A percentile compares a stretch with the other conserved stretches of the same genome.
These are phyloP conservation scores for Sorex maritimensis DNA, from an alignment of 2,797 vertebrate genomes.

Conservation along the genomic window DNA sequence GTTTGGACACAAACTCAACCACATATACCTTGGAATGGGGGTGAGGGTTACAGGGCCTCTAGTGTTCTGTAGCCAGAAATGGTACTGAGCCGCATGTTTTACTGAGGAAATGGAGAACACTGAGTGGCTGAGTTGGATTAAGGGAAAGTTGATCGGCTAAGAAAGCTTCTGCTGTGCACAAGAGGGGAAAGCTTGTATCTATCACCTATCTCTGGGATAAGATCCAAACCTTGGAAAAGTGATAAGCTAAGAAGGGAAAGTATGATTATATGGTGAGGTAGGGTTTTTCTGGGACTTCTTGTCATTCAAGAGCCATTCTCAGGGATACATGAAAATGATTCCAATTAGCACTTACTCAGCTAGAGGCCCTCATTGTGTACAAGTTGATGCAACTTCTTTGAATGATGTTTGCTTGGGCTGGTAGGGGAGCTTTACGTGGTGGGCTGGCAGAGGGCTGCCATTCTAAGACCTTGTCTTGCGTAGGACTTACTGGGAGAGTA, in stretches of 20 bases:
- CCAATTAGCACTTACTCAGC: not conserved
- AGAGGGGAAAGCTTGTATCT: not conserved
- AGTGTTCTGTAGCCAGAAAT: not conserved
- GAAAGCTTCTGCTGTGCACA: not conserved
- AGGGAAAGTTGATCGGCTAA: not conserved
- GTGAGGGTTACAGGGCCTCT: not conserved
- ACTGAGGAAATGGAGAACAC: not conserved
- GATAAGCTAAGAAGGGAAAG: not conserved
- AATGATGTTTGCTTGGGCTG: not conserved
- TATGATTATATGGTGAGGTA: not conserved
- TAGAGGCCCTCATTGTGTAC: not conserved
- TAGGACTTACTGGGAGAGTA: not conserved
- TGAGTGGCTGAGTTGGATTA: not conserved
- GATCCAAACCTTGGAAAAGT: not conserved
- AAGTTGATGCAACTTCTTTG: not conserved
- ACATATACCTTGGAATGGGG: not conserved
- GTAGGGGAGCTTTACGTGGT: not conserved
- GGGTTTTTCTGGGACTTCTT: conserved; percentile 8
- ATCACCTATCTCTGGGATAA: not conserved
- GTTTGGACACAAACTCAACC: not conserved
- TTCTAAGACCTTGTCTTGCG: not conserved
- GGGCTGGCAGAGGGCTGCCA: not conserved
- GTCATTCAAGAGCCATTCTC: not conserved
- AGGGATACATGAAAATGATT: conserved; percentile 4
- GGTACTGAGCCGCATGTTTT: not conserved